Conservation (phyloP, 1,140 invertebrate genomes). For the Drosophila pachea region DNA sequence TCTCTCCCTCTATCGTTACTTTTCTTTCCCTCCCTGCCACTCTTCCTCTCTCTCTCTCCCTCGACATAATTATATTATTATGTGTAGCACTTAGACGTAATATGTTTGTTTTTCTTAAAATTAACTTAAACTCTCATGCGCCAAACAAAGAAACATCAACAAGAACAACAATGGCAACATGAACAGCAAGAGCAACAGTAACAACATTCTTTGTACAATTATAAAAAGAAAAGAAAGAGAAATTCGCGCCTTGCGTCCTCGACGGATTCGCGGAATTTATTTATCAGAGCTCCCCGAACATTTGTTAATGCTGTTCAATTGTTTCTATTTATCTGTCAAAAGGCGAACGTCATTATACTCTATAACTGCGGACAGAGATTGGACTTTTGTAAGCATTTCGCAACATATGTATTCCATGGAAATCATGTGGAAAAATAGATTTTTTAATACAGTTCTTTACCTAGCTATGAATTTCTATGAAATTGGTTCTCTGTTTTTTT, state of each 20-base stretch:
- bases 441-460: too few species aligned
- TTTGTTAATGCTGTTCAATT: constrained; percentile 67
- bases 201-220: constrained; percentile 2
- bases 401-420: too few species aligned
- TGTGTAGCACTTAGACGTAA: constrained; percentile 31
- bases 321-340: constrained; percentile 54
- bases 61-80: constrained; percentile 36
- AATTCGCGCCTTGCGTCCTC: constrained; percentile 54
- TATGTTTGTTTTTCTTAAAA: constrained; percentile 55
- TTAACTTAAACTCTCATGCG: constrained; percentile 39
- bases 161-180: too few species aligned
- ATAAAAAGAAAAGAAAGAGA: constrained; percentile 11
- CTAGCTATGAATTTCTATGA: too few species aligned
- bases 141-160: too few species aligned
- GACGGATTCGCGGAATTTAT: constrained; percentile 68
- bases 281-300: constrained; percentile 61
- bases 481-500: too few species aligned
- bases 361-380: neutral
- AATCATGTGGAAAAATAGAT: too few species aligned
- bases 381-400: neutral
- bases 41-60: constrained; percentile 7
- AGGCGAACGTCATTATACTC: constrained; percentile 38
- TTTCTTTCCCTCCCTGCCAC: neutral
- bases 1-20: neutral
- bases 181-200: too few species aligned